phyloP scores from a whole-genome alignment of 2,797 vertebrate genomes.

The Triplophysa bombifrons region DNA sequence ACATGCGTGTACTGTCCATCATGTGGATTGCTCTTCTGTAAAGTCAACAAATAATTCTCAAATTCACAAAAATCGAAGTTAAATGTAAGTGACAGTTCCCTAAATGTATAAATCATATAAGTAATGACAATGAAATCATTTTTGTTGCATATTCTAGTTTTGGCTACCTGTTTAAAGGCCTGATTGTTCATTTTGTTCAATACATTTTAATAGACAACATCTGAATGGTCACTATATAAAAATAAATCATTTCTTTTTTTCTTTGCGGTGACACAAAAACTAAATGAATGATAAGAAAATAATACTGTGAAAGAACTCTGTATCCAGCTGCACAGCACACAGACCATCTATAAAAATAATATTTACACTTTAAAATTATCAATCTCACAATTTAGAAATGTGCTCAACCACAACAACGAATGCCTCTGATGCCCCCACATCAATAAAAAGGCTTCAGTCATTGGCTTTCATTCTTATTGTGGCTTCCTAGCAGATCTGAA shows the following conservation, averaged over 20 bases:
- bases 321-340: slow-evolving; percentile 4
- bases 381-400: neutral
- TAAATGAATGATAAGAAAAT: slow-evolving; percentile 20
- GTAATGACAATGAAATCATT: slow-evolving; percentile 11
- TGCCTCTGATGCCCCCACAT: slow-evolving; percentile 23
- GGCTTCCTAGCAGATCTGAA: slow-evolving; percentile 54
- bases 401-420: slow-evolving; percentile 56
- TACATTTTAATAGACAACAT: slow-evolving; percentile 33
- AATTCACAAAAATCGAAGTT: neutral
- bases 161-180: neutral
- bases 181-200: slow-evolving; percentile 11
- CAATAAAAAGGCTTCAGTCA: slow-evolving; percentile 47
- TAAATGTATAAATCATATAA: neutral
- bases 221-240: slow-evolving; percentile 53
- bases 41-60: neutral
- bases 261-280: neutral
- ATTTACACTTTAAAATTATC: slow-evolving; percentile 25
- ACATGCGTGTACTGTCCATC: neutral
- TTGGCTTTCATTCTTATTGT: slow-evolving; percentile 24
- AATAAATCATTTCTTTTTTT: slow-evolving; percentile 54
- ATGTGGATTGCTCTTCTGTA: neutral
- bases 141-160: slow-evolving; percentile 7
- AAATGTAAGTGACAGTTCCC: neutral
- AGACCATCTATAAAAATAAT: slow-evolving; percentile 47
- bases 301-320: neutral